Evolutionary conservation across 2,113 vertebrate species (phyloP).

Genomic region (Dryoscopus gambensis): DNA sequence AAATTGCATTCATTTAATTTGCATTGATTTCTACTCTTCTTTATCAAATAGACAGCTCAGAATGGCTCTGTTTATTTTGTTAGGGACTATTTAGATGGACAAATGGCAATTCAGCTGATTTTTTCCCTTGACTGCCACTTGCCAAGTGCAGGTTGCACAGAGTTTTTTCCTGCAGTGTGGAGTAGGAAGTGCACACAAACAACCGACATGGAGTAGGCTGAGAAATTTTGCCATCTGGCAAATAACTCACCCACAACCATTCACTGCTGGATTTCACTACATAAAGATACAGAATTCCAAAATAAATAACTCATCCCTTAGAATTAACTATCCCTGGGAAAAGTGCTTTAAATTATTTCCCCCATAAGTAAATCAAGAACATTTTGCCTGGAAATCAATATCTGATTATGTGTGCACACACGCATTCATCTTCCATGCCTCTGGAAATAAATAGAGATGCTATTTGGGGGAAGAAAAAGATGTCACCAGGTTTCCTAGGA

Average conservation of each 20-base stretch:
- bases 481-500: not conserved
- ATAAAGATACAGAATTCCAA: slow-evolving; percentile 1
- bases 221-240: slow-evolving; percentile 30
- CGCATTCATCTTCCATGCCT: not conserved
- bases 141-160: not conserved
- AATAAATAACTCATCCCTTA: not conserved
- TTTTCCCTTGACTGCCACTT: not conserved
- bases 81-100: not conserved
- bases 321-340: not conserved
- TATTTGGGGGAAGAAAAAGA: not conserved
- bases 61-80: not conserved
- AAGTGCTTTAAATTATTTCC: not conserved
- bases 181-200: slow-evolving; percentile 7
- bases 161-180: not conserved
- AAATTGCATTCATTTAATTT: not conserved
- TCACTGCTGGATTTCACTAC: not conserved
- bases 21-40: not conserved
- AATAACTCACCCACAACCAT: not conserved
- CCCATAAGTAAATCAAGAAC: not conserved
- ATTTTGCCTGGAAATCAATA: slow-evolving; percentile 17
- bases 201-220: not conserved
- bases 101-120: not conserved
- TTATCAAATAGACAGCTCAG: not conserved
- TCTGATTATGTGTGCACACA: not conserved
- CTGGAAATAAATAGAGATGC: not conserved